Percentiles rank a stretch among this genome's conserved stretches.
These are phyloP conservation scores for Heterodera filipjevi DNA, from an alignment of 2,888 invertebrate genomes.

Conservation along the genomic window DNA sequence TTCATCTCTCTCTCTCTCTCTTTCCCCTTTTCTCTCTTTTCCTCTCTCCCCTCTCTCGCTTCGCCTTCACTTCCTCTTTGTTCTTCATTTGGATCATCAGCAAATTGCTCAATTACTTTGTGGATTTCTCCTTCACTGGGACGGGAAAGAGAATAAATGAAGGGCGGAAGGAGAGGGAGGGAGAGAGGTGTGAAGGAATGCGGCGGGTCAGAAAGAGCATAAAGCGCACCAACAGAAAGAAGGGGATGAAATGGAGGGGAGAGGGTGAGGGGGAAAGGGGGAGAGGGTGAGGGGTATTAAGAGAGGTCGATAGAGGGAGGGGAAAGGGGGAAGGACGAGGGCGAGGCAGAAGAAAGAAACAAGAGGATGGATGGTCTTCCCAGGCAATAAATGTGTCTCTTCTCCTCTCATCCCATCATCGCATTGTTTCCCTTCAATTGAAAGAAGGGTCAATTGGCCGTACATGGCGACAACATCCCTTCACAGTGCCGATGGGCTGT, in stretches of 20 bases:
- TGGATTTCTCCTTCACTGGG: neutral
- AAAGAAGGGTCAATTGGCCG: constrained; percentile 9
- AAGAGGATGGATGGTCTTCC: neutral
- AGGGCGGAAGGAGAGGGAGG: neutral
- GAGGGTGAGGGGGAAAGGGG: neutral
- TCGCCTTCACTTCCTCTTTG: neutral
- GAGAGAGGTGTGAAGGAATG: neutral
- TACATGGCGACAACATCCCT: neutral
- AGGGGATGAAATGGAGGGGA: neutral
- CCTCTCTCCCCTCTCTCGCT: neutral
- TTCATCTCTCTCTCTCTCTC: neutral
- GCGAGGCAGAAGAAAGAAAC: neutral
- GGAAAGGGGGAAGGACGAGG: neutral
- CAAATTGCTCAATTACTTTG: neutral
- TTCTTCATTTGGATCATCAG: neutral
- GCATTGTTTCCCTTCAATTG: neutral
- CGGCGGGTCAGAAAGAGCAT: neutral
- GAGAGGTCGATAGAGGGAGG: neutral
- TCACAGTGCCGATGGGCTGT: neutral
- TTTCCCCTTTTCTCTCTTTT: neutral
- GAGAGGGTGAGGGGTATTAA: neutral
- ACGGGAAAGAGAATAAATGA: neutral
- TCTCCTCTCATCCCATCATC: neutral
- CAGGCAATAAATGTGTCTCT: neutral
- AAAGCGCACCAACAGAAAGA: too few species aligned